Evolutionary conservation across 2,113 vertebrate species (phyloP).

Genomic region (Neotoma lepida): DNA sequence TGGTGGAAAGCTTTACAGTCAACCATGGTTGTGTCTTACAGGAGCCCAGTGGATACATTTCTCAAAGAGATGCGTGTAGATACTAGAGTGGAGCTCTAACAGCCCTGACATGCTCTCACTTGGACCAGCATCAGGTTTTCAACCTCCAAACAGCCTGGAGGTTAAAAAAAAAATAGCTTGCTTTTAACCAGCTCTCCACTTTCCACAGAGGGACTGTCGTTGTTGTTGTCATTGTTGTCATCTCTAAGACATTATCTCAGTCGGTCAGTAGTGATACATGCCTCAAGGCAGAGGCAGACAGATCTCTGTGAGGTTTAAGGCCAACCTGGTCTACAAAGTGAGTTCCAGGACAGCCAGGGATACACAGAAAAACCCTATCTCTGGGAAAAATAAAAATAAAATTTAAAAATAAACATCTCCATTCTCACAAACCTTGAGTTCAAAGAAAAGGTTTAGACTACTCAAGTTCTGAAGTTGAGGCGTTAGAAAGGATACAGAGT

Average conservation of each 20-base stretch:
- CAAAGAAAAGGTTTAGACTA: neutral
- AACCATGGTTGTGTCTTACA: neutral
- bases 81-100: neutral
- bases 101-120: too few species aligned
- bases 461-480: neutral
- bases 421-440: neutral
- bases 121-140: neutral
- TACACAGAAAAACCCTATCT: neutral
- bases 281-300: neutral
- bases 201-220: neutral
- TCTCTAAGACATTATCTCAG: neutral
- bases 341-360: neutral
- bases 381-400: too few species aligned
- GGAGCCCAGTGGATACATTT: neutral
- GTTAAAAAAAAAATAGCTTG: neutral
- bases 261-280: too few species aligned
- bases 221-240: neutral
- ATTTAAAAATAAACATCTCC: neutral
- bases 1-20: neutral
- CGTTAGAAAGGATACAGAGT: neutral
- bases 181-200: neutral
- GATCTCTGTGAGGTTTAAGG: neutral
- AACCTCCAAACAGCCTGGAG: neutral
- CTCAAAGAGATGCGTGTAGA: neutral
- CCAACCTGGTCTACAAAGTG: neutral